Base-by-base conservation (phyloP, 2,888 invertebrate genomes). In the Druceiella hillmani region DNA sequence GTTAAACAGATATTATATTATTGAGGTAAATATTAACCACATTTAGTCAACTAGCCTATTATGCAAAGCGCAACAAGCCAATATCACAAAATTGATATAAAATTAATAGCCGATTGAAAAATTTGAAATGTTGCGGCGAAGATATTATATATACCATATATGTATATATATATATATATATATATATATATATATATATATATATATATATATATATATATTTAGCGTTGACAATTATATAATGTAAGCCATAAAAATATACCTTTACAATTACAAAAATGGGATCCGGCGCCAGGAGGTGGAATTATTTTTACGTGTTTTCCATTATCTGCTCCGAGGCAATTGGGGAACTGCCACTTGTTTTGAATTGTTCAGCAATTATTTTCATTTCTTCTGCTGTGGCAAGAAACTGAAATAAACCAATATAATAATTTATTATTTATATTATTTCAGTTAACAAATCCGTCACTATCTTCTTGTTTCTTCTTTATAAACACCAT, bases 61-160 rank as follows among this genome's bases (percentile, higher is more conserved):
- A n/a, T 41, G 41, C 37, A 41, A 31, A 33, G 37, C 24, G 30
- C 41, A 41, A 31, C 38, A 38, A 33, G 41, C 41, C 34, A 41
- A 30, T 38, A 41, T 38, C 30, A 41, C 33, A 33, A 33, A 37
- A 37, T 17, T 33, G 17, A 37, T 37, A n/a, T n/a, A n/a, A n/a
- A n/a, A n/a, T n/a, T n/a, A n/a, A n/a, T n/a, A n/a, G n/a, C n/a
- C n/a, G n/a, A n/a, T n/a, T n/a, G n/a, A n/a, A n/a, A n/a, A n/a
- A n/a, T n/a, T n/a, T n/a, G n/a, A n/a, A n/a, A n/a, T n/a, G n/a
- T n/a, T n/a, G n/a, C n/a, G n/a, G n/a, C n/a, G n/a, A n/a, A n/a
- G n/a, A 20, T 20, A 6, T 28, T 22, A 17, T 35, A 45, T 27
- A 36, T 39, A 34, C 44, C 44, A 40, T 44, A 43, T 30, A 44